Evolutionary conservation across 2,888 invertebrate species (phyloP), one percentile per base, ranked within the genome.

Genomic region (Craniophora ligustri): DNA sequence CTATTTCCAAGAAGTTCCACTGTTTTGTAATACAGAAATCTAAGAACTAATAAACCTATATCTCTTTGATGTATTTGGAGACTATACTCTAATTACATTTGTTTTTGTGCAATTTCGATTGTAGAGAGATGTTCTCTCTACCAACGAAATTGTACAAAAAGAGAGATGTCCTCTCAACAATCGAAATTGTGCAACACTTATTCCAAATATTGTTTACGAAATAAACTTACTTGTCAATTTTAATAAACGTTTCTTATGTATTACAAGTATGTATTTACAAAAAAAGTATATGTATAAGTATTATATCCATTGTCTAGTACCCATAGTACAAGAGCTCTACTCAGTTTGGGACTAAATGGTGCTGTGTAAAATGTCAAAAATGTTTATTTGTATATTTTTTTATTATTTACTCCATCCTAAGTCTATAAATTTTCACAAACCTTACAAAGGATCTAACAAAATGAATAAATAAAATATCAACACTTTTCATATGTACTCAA

Each of bases 401-500:
- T 23, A 23, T n/a, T 0, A 26, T n/a, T 23, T 10, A 23, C 10
- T 2, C 3, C 26, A n/a, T 10, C 23, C 0, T 23, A 23, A 26
- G n/a, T n/a, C n/a, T 23, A 3, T 23, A 2, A n/a, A 26, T n/a
- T 23, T 23, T 26, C n/a, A n/a, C 26, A 26, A 5, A n/a, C 26
- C 5, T 26, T n/a, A 2, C n/a, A 26, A 26, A 26, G 26, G 26
- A 26, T 5, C n/a, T 2, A n/a, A 2, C 26, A 26, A 26, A n/a
- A n/a, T 2, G n/a, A 26, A 21, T 21, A 21, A 31, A 31, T 14
- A 31, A 13, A 13, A 15, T 8, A 32, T 15, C 14, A 32, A 32
- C 32, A 32, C 8, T 15, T 15, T 14, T 39, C 35, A 15, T 39
- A 16, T 39, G 19, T 45, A 6, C 11, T 31, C 35, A 40, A 10